A percentile compares a stretch with the other conserved stretches of the same genome.
phyloP scores from a whole-genome alignment of 2,113 vertebrate genomes.

The Calidris pygmaea region DNA sequence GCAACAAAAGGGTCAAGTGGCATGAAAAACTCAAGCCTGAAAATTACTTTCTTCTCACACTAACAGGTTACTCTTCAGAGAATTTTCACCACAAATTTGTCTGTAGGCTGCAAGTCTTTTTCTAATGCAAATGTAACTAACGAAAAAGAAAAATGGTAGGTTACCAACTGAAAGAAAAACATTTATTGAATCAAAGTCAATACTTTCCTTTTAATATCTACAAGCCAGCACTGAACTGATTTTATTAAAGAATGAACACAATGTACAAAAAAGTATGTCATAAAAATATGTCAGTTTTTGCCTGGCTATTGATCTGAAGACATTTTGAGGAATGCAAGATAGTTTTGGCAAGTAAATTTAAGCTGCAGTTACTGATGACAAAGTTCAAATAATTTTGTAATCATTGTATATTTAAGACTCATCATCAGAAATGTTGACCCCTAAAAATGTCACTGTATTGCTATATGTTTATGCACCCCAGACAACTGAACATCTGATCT shows the following conservation, averaged over 20 bases:
- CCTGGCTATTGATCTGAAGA: constrained; percentile 62
- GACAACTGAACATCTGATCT: neutral
- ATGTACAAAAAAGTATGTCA: constrained; percentile 80
- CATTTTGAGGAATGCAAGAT: constrained; percentile 51
- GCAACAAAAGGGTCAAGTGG: neutral
- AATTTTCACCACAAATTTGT: neutral
- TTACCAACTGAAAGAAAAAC: constrained; percentile 69
- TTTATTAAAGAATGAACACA: constrained; percentile 82
- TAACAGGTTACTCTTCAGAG: neutral
- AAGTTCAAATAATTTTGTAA: constrained; percentile 1
- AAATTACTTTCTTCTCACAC: neutral
- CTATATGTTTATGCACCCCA: neutral
- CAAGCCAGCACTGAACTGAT: constrained; percentile 83
- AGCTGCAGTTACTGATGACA: constrained; percentile 23
- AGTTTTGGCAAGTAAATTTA: constrained; percentile 13
- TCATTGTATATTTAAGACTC: neutral
- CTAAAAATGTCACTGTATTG: neutral
- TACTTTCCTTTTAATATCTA: constrained; percentile 84
- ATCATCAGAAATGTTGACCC: neutral
- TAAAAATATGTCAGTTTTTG: constrained; percentile 74
- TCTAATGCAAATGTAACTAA: neutral
- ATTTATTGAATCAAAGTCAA: constrained; percentile 82
- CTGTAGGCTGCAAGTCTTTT: neutral
- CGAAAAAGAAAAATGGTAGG: constrained; percentile 23
- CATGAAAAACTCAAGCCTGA: neutral